Evolutionary conservation across 2,113 vertebrate species (phyloP).

Genomic region (Pithys albifrons): DNA sequence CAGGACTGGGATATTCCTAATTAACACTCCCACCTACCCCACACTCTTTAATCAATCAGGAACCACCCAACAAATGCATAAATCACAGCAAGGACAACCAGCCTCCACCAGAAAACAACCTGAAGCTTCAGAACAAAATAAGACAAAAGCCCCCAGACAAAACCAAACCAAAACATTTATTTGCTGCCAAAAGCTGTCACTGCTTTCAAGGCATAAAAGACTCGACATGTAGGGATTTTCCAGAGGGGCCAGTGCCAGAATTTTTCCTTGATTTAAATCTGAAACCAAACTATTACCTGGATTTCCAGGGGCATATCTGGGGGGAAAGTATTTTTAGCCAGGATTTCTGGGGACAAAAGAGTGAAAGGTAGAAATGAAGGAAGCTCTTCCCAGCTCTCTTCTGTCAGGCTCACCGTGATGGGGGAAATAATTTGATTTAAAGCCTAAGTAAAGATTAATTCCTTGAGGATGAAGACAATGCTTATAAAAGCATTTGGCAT

Average conservation of each 20-base stretch:
- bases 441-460: not conserved
- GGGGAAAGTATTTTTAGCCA: not conserved
- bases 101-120: not conserved
- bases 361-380: not conserved
- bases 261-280: not conserved
- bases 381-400: not conserved
- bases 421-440: not conserved
- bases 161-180: not conserved
- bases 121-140: not conserved
- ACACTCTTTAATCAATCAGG: not conserved
- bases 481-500: not conserved
- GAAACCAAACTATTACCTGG: not conserved
- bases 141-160: not conserved
- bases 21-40: not conserved
- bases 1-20: not conserved
- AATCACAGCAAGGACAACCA: not conserved
- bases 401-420: not conserved
- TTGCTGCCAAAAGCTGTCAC: not conserved
- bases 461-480: not conserved
- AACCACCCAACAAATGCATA: not conserved
- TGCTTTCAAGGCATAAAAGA: not conserved
- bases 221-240: not conserved
- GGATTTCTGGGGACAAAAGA: not conserved
- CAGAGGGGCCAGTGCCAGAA: not conserved
- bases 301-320: fast-evolving